Base-by-base conservation (phyloP, 2,113 vertebrate species). In the Plecotus auritus region DNA sequence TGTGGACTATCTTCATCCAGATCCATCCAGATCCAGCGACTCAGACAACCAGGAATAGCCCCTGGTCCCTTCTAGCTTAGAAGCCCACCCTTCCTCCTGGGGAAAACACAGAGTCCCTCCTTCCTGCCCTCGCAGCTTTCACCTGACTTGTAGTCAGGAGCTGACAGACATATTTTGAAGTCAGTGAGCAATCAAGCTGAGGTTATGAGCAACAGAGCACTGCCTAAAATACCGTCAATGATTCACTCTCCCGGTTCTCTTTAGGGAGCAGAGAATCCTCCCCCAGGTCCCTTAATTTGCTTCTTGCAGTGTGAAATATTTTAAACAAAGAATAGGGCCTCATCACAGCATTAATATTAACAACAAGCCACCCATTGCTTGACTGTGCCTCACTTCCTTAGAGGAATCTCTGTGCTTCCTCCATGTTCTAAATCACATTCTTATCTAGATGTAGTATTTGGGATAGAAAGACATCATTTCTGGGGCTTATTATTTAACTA, bases 181-280 rank as follows among this genome's bases (percentile, higher is more conserved):
- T 92, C 89, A 83, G 20, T 49, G 32, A 80, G 67, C 11, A 17
- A 92, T 73, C 72, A 66, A 56, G 23, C 64, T 73, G 32, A 61
- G 49, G 56, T 89, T 64, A 90, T 84, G 56, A 47, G 49, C 32
- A 85, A 9, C 23, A 61, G 51, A 92, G 81, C 35, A 77, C 22
- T 54, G 30, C 92, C 78, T 86, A 93, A 95, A 93, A 86, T 49
- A 85, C 20, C 42, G 69, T 49, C 77, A 88, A 42, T 83, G 85
- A 95, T 49, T 88, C 67, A 61, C 40, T 69, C 23, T 82, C 70
- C n/a, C 23, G 7, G 18, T 51, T 76, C 35, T 87, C 72, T 35
- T 61, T 74, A 14, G 20, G 22, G 49, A 96, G 49, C 16, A 94
- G 28, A 86, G 22, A 91, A 93, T 77, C 18, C 61, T 70, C 56